Evolutionary conservation across 2,113 vertebrate species (phyloP), one percentile per base, ranked within the genome.

Genomic region (Gymnogyps californianus): DNA sequence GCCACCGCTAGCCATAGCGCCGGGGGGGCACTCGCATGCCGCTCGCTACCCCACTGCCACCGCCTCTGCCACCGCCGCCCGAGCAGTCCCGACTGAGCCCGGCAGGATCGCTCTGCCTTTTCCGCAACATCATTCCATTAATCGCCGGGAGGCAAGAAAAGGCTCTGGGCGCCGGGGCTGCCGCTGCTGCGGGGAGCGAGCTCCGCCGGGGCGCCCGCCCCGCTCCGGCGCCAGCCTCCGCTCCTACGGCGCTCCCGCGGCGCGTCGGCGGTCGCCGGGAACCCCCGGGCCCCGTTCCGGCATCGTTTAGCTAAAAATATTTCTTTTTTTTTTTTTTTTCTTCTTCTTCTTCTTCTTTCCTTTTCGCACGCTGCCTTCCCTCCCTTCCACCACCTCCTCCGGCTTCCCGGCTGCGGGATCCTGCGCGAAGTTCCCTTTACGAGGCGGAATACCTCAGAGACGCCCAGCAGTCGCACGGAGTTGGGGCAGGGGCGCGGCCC

Each of bases 1-100:
- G 97, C 99, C 98, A 93, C 99, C 98, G 97, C 98, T 99, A 98
- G 99, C 99, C 99, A 99, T 99, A 97, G 98, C 96, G 98, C 98
- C 97, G 94, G 97, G 98, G 98, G 97, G 97, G 97, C 97, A 97
- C 95, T 97, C 97, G 98, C 99, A 99, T 99, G 98, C 98, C 98
- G 98, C 98, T 96, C 91, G 96, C 96, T 98, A 94, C 92, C 96
- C 95, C 97, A 70, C 98, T 98, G 95, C 98, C 97, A 79, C 98
- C 98, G 91, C 97, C 97, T 90, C 97, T 66, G 93, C 93, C 96
- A 49, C 93, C 95, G 81, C 97, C 98, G 93, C 97, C 97, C 96
- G 97, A 95, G 97, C 98, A 97, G 98, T 98, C 98, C 97, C 98
- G 97, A 97, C 98, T 98, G 97, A 98, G 98, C 98, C 97, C 98